Evolutionary conservation across 1,140 invertebrate genomes (phyloP).

Genomic region (Muscidifurax raptorellus): DNA sequence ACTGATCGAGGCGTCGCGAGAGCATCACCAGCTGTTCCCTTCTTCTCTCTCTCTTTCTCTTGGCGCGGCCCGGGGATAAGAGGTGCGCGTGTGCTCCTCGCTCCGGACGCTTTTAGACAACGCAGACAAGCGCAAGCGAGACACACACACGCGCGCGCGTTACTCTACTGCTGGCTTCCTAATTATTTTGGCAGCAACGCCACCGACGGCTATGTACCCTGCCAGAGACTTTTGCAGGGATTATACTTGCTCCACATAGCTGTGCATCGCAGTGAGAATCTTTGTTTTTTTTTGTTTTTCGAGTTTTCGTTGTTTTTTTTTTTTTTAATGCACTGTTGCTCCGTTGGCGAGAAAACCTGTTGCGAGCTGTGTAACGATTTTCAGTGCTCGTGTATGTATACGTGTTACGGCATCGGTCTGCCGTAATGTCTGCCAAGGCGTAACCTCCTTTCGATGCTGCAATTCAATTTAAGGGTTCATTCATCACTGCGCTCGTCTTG

Average conservation of each 20-base stretch:
- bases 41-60: no score
- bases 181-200: slow-evolving; percentile 84
- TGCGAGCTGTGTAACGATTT: not conserved
- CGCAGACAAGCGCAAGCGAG: not conserved
- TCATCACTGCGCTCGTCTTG: not conserved
- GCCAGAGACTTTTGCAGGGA: not conserved
- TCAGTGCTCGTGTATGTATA: no score
- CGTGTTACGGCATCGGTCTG: no score
- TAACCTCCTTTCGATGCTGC: slow-evolving; percentile 17
- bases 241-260: slow-evolving; percentile 3
- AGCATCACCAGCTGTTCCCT: not conserved
- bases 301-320: no score
- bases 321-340: no score
- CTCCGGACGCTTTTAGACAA: slow-evolving; percentile 82
- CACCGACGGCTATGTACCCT: slow-evolving; percentile 17
- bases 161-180: slow-evolving; percentile 76
- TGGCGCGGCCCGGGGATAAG: slow-evolving; percentile 54
- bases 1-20: not conserved
- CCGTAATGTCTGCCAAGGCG: not conserved
- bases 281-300: no score
- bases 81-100: slow-evolving; percentile 68
- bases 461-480: slow-evolving; percentile 24
- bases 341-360: no score
- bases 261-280: not conserved
- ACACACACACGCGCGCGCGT: not conserved